Base-by-base conservation (phyloP, 92 coral and sea anemone genomes). In the Paragorgia papillata region DNA sequence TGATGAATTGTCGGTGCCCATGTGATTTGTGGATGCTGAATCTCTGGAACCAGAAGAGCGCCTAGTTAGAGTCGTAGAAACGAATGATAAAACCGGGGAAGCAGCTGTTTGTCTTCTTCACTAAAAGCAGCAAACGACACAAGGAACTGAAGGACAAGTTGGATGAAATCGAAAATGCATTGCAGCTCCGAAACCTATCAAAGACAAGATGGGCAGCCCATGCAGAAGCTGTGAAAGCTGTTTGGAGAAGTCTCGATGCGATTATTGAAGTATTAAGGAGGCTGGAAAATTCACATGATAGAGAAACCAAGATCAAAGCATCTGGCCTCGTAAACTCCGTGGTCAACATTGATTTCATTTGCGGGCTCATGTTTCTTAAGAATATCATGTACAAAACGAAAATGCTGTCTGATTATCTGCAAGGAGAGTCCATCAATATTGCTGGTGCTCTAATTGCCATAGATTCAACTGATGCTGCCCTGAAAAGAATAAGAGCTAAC, bases 1-100 rank as follows among this genome's bases (percentile, higher is more conserved):
- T 7, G 75, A 67, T 67, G 33, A 67, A 43, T 46, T 67, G 32
- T 67, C 75, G 2, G 57, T 67, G 3, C 32, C 75, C 26, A 33
- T 67, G 25, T 32, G 57, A 46, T 67, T 67, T 12, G 75, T 67
- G 20, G 75, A 67, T 67, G 57, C 29, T 28, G 75, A 67, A 0
- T 3, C 75, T 6, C 29, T 67, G 33, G 33, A 39, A 41, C 56
- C 8, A 0, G 75, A 67, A 24, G 75, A 67, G 20, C 57, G 25
- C 13, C 22, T 44, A 1, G 75, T 67, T 0, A 21, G n/a, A 2
- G 58, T 67, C 58, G 43, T 2, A 0, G 57, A 44, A 41, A 67
- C 75, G 29, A 2, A 41, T 22, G 57, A 51, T 51, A 51, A 51
- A 51, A 51, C 58, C 20, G 58, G 53, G 37, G 19, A 19, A 51